Evolutionary conservation across 2,113 vertebrate species (phyloP).

Genomic region (Embiotoca jacksoni): DNA sequence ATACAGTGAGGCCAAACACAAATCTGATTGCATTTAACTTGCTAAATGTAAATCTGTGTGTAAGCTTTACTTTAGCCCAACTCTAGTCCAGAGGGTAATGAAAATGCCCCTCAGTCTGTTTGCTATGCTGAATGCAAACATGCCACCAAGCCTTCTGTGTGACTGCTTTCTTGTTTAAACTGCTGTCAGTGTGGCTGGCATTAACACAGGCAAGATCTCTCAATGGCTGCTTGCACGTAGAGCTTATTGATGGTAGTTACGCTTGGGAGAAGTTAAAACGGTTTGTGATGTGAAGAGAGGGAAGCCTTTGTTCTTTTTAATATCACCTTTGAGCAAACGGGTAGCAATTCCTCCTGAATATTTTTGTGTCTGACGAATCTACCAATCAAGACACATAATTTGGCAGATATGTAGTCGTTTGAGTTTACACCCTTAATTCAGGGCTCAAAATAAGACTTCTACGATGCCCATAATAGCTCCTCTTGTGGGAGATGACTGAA

Average conservation of each 20-base stretch:
- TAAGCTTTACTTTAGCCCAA: no score
- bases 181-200: not conserved
- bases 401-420: no score
- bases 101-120: not conserved
- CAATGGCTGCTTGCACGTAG: not conserved
- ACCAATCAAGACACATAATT: no score
- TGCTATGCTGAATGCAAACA: not conserved
- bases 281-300: no score
- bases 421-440: no score
- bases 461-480: conserved; percentile 8
- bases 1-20: not conserved
- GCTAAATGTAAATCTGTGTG: no score
- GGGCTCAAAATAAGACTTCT: not conserved
- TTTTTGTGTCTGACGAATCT: no score
- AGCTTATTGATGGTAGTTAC: not conserved
- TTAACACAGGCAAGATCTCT: not conserved
- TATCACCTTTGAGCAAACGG: no score
- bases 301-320: no score
- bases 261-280: no score
- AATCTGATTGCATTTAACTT: not conserved
- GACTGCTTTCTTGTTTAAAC: not conserved
- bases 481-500: conserved; percentile 46
- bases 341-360: no score
- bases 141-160: not conserved
- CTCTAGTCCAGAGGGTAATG: not conserved